phyloP scores from a whole-genome alignment of 2,113 vertebrate species.

The Myotis lucifugus region DNA sequence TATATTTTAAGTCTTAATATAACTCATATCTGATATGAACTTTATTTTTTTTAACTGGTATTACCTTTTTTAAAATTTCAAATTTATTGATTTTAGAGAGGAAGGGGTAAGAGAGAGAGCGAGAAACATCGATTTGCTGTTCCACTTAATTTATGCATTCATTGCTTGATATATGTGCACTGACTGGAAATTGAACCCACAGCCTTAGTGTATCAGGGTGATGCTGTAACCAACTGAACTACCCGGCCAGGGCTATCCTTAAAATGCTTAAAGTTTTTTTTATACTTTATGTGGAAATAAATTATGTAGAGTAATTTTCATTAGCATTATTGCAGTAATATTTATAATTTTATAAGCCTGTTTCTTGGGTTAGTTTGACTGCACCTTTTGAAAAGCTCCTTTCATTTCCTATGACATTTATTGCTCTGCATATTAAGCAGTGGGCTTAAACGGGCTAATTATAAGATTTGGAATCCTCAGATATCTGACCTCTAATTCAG shows the following conservation, averaged over 20 bases:
- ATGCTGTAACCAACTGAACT: background rate
- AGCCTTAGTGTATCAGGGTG: too few species aligned
- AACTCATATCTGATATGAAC: background rate
- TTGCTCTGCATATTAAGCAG: conserved; percentile 33
- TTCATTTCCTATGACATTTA: background rate
- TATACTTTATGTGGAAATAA: background rate
- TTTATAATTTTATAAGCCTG: background rate
- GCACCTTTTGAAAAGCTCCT: conserved; percentile 2
- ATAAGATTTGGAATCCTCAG: background rate
- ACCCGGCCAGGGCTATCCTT: background rate
- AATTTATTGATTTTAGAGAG: too few species aligned
- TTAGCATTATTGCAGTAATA: background rate
- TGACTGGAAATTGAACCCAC: too few species aligned
- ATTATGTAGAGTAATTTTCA: conserved; percentile 8
- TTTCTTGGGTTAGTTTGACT: conserved; percentile 30
- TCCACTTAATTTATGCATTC: too few species aligned
- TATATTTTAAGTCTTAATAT: conserved; percentile 7
- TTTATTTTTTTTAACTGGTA: background rate
- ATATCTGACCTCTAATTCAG: background rate
- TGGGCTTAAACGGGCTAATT: background rate
- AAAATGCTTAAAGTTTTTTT: background rate
- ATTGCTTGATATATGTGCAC: too few species aligned
- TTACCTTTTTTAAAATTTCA: too few species aligned
- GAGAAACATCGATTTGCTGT: too few species aligned
- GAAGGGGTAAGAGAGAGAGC: too few species aligned